Evolutionary conservation across 2,797 vertebrate genomes (phyloP).

Genomic region (Lepilemur ruficaudatus): DNA sequence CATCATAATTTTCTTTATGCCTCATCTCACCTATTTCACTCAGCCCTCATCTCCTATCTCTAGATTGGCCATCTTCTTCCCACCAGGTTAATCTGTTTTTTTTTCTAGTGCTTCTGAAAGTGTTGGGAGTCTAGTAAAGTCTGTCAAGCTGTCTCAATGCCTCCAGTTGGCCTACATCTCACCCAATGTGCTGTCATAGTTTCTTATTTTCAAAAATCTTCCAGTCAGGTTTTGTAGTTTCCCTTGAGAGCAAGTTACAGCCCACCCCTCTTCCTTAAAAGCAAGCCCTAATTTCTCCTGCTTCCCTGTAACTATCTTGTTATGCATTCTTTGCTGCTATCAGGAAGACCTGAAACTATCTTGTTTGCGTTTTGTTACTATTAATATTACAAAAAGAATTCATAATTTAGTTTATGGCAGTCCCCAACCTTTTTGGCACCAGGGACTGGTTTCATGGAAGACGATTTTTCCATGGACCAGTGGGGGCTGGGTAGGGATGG

Average conservation of each 20-base stretch:
- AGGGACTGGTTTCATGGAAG: no score
- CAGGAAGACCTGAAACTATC: not conserved
- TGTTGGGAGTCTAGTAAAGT: not conserved
- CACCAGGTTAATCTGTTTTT: not conserved
- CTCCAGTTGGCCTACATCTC: not conserved
- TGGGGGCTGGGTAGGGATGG: no score
- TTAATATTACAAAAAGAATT: not conserved
- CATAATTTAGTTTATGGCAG: not conserved
- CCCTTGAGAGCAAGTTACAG: not conserved
- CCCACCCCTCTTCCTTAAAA: not conserved
- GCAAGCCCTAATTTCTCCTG: conserved; percentile 14
- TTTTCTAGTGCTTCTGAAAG: not conserved
- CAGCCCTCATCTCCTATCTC: not conserved
- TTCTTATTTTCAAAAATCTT: conserved; percentile 34
- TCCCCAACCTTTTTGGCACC: no score
- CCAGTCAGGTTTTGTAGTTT: not conserved
- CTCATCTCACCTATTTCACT: not conserved
- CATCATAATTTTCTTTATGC: not conserved
- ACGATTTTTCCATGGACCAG: no score
- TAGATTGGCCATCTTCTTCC: not conserved
- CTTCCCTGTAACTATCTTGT: not conserved
- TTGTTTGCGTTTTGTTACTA: not conserved
- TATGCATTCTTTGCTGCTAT: not conserved
- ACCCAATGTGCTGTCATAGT: not conserved
- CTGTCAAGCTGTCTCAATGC: not conserved